Evolutionary conservation across 2,888 invertebrate species (phyloP).

Genomic region (Palloptera scutellata): DNA sequence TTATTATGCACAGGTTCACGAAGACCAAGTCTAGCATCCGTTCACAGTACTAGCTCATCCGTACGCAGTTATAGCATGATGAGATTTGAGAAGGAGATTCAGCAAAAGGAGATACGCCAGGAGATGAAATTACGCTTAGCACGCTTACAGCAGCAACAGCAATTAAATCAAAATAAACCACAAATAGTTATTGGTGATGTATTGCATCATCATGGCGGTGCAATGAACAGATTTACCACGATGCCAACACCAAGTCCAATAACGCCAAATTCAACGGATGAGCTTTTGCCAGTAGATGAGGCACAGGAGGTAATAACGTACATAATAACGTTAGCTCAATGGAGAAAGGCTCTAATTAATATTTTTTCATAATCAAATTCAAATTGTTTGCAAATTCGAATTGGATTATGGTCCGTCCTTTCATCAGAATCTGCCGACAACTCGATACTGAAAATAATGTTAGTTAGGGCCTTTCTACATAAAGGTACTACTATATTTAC

Average conservation of each 20-base stretch:
- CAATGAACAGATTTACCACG: slow-evolving; percentile 53
- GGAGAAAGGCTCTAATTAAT: background rate
- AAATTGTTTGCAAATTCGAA: slow-evolving; percentile 38
- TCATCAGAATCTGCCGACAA: too few species aligned
- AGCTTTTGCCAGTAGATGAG: slow-evolving; percentile 82
- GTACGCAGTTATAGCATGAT: slow-evolving; percentile 83
- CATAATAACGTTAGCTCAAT: background rate
- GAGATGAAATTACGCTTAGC: slow-evolving; percentile 81
- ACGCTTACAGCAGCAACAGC: slow-evolving; percentile 69
- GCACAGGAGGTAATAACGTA: slow-evolving; percentile 72
- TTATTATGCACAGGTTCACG: slow-evolving; percentile 74
- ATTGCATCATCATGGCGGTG: slow-evolving; percentile 47
- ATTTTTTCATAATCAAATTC: slow-evolving; percentile 47
- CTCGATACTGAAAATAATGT: too few species aligned
- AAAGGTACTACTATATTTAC: too few species aligned
- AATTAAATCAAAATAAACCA: slow-evolving; percentile 67
- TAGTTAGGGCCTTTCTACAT: too few species aligned
- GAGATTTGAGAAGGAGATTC: slow-evolving; percentile 81
- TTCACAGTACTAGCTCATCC: slow-evolving; percentile 85
- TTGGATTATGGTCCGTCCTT: background rate
- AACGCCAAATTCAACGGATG: slow-evolving; percentile 85
- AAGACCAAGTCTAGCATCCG: slow-evolving; percentile 85
- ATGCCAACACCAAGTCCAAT: slow-evolving; percentile 75
- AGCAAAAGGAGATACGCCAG: slow-evolving; percentile 79
- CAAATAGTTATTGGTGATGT: slow-evolving; percentile 66